Conservation (phyloP, 2,113 vertebrate genomes). For the Pangasianodon gigas region DNA sequence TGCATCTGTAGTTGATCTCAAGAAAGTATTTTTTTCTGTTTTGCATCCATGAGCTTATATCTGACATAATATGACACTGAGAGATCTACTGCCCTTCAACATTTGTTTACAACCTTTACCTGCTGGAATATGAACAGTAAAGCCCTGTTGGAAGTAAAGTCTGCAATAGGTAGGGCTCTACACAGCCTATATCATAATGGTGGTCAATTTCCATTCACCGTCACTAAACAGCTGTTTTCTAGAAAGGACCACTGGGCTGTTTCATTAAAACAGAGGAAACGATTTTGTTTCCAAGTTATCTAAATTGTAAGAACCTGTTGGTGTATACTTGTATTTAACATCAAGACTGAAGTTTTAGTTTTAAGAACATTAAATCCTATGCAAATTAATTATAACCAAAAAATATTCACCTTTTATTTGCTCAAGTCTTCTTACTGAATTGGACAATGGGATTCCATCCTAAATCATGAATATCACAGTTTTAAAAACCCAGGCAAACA, state of each 20-base stretch:
- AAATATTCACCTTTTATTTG: neutral
- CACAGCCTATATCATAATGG: neutral
- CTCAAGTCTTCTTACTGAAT: neutral
- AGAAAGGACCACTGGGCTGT: neutral
- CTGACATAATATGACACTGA: neutral
- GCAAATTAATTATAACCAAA: neutral
- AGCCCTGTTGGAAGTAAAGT: neutral
- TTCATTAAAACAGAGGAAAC: neutral
- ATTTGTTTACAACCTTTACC: neutral
- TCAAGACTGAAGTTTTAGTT: neutral
- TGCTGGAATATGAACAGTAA: neutral
- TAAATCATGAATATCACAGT: neutral
- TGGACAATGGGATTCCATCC: neutral
- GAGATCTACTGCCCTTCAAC: neutral
- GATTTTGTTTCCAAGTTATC: neutral
- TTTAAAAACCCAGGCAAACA: conserved; percentile 2
- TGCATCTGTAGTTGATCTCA: neutral
- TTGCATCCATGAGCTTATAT: neutral
- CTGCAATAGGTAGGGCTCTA: neutral
- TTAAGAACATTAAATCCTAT: neutral
- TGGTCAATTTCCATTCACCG: neutral
- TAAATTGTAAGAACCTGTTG: neutral
- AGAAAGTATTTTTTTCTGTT: neutral
- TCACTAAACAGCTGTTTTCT: neutral
- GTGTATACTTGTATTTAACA: neutral